A percentile compares a stretch with the other conserved stretches of the same genome.
Evolutionary conservation across 2,888 invertebrate genomes (phyloP).

Genomic region (Amiota communis): DNA sequence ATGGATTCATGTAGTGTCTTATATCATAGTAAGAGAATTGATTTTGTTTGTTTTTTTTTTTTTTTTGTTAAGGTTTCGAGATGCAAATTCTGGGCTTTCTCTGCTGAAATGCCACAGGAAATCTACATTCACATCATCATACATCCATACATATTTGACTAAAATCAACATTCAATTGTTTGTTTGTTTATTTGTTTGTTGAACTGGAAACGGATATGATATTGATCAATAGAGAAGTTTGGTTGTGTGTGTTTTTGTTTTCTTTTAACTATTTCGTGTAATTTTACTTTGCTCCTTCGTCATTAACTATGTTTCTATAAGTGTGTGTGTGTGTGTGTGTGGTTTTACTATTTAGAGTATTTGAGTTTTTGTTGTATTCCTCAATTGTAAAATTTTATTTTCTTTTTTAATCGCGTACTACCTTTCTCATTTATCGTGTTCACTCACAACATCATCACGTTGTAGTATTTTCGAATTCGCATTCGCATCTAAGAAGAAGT

Average conservation of each 20-base stretch:
- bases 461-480: constrained; percentile 36
- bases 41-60: constrained; percentile 21
- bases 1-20: constrained; percentile 8
- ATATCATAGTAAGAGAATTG: constrained; percentile 31
- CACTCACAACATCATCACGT: constrained; percentile 31
- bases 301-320: constrained; percentile 58
- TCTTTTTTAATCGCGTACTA: constrained; percentile 35
- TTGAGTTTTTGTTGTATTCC: constrained; percentile 21
- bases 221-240: constrained; percentile 45
- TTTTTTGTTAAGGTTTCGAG: constrained; percentile 20
- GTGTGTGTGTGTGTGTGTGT: constrained; percentile 47
- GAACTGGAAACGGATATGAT: constrained; percentile 65
- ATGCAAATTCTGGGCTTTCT: constrained; percentile 41
- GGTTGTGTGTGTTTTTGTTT: constrained; percentile 31
- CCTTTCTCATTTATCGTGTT: constrained; percentile 38
- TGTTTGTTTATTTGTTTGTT: constrained; percentile 32
- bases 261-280: constrained; percentile 19
- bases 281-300: constrained; percentile 22
- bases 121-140: constrained; percentile 21
- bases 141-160: constrained; percentile 51
- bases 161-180: constrained; percentile 56
- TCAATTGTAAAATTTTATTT: constrained; percentile 36
- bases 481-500: constrained; percentile 28
- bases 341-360: constrained; percentile 47
- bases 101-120: constrained; percentile 41